Base-by-base conservation (phyloP, 2,888 invertebrate genomes). In the Thereva unica region DNA sequence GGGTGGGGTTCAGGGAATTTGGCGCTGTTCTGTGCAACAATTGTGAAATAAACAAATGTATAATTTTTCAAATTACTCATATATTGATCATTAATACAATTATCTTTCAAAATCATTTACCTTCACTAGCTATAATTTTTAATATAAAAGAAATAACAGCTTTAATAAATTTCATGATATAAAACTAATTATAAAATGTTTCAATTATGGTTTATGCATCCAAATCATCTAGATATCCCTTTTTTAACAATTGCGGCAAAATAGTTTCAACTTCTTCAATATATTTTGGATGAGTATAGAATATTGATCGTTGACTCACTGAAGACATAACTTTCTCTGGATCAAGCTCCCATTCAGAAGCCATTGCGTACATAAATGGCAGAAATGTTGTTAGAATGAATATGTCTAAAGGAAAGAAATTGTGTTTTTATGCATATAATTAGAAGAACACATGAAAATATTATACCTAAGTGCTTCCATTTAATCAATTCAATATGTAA, bases 401-500 rank as follows among this genome's bases (percentile, higher is more conserved):
- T 0, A 64, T 4, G 38, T 64, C 54, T 64, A 37, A n/a, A n/a
- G 47, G 41, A 40, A 40, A 23, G 34, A 40, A 64, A 2, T 47
- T 23, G 9, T 44, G 50, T 53, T 53, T 8, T 37, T 2, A n/a
- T 35, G 7, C 5, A 9, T 5, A 5, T 40, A 61, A 5, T 2
- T 10, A 40, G 37, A 40, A 38, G 38, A 10, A 35, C n/a, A 8
- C 10, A 44, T 35, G 44, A 34, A 12, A 49, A 45, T 38, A 42
- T n/a, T 9, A 9, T 64, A 66, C 56, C 70, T 23, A 70, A 56
- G 40, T 70, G 63, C 53, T 63, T 67, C 42, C 66, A 44, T 41
- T 67, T 68, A 4, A 68, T 53, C 7, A 71, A n/a, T 44, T 71
- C 70, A 35, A 56, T 50, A 2, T 67, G 67, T 4, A 71, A 38